phyloP scores from a whole-genome alignment of 2,797 vertebrate species.

The Ctenopoma kingsleyae region DNA sequence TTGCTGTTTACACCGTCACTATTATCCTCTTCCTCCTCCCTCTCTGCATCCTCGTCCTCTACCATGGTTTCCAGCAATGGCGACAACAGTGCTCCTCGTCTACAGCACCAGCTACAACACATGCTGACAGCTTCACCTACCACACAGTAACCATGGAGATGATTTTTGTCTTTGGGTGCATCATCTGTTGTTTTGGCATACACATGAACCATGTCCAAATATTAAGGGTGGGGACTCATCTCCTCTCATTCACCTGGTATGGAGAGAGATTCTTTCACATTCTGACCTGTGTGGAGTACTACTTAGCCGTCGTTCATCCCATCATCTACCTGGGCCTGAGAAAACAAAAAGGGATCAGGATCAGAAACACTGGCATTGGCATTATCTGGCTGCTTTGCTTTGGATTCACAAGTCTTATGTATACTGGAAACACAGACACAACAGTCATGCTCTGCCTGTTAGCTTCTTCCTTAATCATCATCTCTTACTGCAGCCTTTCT shows the following conservation, averaged over 20 bases:
- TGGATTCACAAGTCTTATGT: accelerated
- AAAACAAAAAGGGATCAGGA: neutral
- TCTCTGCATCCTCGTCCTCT: too few species aligned
- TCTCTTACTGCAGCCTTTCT: slow-evolving; percentile 36
- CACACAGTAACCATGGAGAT: too few species aligned
- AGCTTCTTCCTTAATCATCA: accelerated
- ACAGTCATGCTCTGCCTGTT: neutral
- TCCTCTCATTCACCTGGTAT: too few species aligned
- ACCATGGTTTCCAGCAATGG: too few species aligned
- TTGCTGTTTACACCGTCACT: too few species aligned
- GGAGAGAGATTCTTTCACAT: neutral
- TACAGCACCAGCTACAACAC: too few species aligned
- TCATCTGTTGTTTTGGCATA: neutral
- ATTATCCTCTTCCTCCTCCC: too few species aligned
- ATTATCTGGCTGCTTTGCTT: neutral
- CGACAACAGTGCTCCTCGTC: too few species aligned
- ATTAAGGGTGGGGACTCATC: too few species aligned
- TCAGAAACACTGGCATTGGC: neutral
- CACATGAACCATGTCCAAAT: too few species aligned
- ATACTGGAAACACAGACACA: neutral
- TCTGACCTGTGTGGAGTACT: slow-evolving; percentile 23
- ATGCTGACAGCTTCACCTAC: neutral
- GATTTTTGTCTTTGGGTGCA: too few species aligned
- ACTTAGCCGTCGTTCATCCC: slow-evolving; percentile 31
- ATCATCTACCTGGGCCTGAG: slow-evolving; percentile 17